Base-by-base conservation (phyloP, 2,888 invertebrate species). In the Cloeon dipterum region DNA sequence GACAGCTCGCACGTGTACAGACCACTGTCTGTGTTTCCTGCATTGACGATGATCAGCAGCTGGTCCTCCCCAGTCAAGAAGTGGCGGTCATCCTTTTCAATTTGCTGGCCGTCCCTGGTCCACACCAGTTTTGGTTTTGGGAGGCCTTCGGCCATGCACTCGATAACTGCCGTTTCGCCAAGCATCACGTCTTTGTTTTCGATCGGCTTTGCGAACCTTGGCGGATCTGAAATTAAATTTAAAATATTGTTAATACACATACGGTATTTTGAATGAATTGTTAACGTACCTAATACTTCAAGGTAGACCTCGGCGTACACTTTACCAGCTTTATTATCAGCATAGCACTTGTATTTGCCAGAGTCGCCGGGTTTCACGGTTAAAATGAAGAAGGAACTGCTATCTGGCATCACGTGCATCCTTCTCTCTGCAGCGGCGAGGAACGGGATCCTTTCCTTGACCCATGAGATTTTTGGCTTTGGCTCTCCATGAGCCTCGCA, bases 291-390 rank as follows among this genome's bases (percentile, higher is more conserved):
- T 44, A 71, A 58, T 38, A 93, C 85, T 44, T 74, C 73, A 20
- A 93, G 62, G 14, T 81, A 78, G 17, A 85, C 85, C 61, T 88
- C 89, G 2, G 85, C 75, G 45, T 75, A 70, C 26, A 86, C 76
- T 37, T 70, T 69, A 0, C 93, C 94, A 11, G 89, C 93, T 32
- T 74, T 67, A 57, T 91, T 94, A 49, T 74, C 71, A 1, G 93
- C 94, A 5, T 78, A 86, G 57, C 93, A 94, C 36, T 83, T 88
- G 53, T 94, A 94, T 20, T 85, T 65, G 1, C 94, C 94, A 58
- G 81, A 78, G 52, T 94, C 94, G 23, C 70, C 68, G 1, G 75
- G 68, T 55, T 85, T 86, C 17, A 85, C 83, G 58, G 85, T 74
- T n/a, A 85, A 70, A 46, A 94, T 93, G 51, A 88, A 85, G 53